These are phyloP conservation scores for Nettapus auritus DNA, from an alignment of 2,113 vertebrate genomes.

Conservation along the genomic window DNA sequence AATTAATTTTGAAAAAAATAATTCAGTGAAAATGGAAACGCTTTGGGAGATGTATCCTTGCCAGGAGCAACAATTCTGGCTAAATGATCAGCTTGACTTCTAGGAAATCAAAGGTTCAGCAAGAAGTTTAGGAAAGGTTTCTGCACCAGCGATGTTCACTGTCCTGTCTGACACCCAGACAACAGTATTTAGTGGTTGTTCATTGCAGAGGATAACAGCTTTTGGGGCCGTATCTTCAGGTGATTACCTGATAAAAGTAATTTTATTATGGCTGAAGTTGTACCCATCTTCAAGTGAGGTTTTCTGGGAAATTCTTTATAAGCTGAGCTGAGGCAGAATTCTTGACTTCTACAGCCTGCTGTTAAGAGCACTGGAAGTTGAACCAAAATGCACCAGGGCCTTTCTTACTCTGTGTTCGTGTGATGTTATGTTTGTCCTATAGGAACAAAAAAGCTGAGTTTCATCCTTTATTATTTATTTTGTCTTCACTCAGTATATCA, in stretches of 20 bases:
- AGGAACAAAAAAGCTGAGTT: neutral
- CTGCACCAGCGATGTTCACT: fast-evolving
- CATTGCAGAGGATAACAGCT: neutral
- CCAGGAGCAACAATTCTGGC: neutral
- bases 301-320: neutral
- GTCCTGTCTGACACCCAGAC: neutral
- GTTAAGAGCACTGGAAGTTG: neutral
- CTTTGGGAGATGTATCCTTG: neutral
- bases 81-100: neutral
- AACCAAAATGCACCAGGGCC: neutral
- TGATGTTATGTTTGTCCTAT: neutral
- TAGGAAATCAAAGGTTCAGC: neutral
- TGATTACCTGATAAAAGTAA: neutral
- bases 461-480: neutral
- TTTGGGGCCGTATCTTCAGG: neutral
- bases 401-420: neutral
- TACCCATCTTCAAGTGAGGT: fast-evolving
- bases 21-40: neutral
- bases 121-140: neutral
- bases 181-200: neutral
- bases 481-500: neutral
- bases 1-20: neutral
- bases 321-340: neutral
- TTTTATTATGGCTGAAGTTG: neutral
- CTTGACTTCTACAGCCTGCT: neutral